These are phyloP conservation scores for Nephrotoma appendiculata DNA, from an alignment of 2,888 invertebrate species.

Conservation along the genomic window DNA sequence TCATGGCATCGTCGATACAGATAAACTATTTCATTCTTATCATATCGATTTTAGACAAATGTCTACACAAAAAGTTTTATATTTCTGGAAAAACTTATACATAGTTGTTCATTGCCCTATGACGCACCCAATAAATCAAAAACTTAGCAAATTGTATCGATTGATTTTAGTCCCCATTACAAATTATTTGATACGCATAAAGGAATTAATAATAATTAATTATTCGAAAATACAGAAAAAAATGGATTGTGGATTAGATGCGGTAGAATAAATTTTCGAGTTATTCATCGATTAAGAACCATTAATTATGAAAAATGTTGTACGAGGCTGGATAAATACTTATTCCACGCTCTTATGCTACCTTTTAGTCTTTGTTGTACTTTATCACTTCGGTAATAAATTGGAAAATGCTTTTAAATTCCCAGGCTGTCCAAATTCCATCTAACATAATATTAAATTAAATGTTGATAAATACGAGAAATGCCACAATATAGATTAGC, in stretches of 20 bases:
- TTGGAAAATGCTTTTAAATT: neutral
- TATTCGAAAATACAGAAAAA: neutral
- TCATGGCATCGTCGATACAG: no score
- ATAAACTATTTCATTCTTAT: no score
- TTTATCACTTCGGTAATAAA: neutral
- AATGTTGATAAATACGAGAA: neutral
- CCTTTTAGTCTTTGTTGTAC: neutral
- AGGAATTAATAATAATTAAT: no score
- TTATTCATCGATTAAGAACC: neutral
- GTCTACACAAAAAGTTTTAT: no score
- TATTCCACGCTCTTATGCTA: neutral
- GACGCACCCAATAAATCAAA: no score
- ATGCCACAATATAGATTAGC: neutral
- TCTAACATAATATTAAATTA: neutral
- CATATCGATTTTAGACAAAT: no score
- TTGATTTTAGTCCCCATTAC: no score
- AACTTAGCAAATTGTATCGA: no score
- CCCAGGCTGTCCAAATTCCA: neutral
- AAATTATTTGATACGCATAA: no score
- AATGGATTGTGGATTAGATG: neutral
- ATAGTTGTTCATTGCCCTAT: no score
- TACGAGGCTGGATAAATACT: neutral
- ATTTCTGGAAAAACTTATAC: no score
- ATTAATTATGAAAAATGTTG: neutral
- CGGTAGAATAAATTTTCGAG: neutral